A percentile compares a stretch with the other conserved stretches of the same genome.
These are phyloP conservation scores for Stenodera caucasica DNA, from an alignment of 2,888 invertebrate genomes.

Conservation along the genomic window DNA sequence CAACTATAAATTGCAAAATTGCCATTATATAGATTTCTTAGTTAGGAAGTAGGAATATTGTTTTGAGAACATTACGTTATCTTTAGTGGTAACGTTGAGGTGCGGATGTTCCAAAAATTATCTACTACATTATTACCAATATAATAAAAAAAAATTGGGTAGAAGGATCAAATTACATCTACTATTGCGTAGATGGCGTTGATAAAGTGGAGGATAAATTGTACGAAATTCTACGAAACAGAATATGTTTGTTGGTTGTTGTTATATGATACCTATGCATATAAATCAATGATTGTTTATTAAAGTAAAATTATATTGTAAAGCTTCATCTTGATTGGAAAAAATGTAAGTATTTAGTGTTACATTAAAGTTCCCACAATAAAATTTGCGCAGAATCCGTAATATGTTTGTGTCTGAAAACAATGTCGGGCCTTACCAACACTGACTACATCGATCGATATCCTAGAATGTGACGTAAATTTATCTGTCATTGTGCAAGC, in stretches of 20 bases:
- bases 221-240: background rate
- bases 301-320: too few species aligned
- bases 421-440: constrained; percentile 57
- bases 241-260: background rate
- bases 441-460: constrained; percentile 66
- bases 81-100: too few species aligned
- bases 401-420: constrained; percentile 67
- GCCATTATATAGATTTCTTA: too few species aligned
- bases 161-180: background rate
- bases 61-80: background rate
- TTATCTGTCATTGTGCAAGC: constrained; percentile 50
- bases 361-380: constrained; percentile 32
- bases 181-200: background rate
- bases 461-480: constrained; percentile 55
- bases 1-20: too few species aligned
- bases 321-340: background rate
- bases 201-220: background rate
- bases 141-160: background rate
- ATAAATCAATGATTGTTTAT: too few species aligned
- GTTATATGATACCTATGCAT: background rate
- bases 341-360: constrained; percentile 10
- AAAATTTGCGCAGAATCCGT: constrained; percentile 67
- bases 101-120: background rate
- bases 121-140: background rate
- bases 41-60: too few species aligned